Evolutionary conservation across 2,888 invertebrate genomes (phyloP).

Genomic region (Leucoma salicis): DNA sequence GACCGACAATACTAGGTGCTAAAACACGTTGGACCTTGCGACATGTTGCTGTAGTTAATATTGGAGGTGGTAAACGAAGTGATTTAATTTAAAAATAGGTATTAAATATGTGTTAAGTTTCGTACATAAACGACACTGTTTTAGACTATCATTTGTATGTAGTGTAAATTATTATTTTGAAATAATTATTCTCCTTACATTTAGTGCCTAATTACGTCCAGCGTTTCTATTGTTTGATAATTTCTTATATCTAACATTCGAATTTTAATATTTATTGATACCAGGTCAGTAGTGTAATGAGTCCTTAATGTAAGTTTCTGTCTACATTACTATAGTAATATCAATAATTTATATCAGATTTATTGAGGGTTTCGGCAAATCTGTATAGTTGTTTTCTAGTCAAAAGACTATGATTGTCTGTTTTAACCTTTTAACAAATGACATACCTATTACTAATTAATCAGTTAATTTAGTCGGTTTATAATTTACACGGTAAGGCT

Average conservation of each 20-base stretch:
- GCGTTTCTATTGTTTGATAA: slow-evolving; percentile 69
- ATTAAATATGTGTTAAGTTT: slow-evolving; percentile 76
- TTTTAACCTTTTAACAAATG: slow-evolving; percentile 53
- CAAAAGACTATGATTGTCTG: slow-evolving; percentile 75
- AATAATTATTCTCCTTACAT: slow-evolving; percentile 59
- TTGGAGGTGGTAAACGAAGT: slow-evolving; percentile 66
- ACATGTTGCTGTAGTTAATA: slow-evolving; percentile 71
- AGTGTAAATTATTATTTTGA: slow-evolving; percentile 74
- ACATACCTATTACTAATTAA: slow-evolving; percentile 34
- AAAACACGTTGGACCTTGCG: slow-evolving; percentile 76
- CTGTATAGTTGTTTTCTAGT: slow-evolving; percentile 74
- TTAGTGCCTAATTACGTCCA: slow-evolving; percentile 76
- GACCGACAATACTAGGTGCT: slow-evolving; percentile 82
- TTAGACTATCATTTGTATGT: slow-evolving; percentile 70
- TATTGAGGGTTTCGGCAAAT: slow-evolving; percentile 54
- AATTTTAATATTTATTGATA: slow-evolving; percentile 76
- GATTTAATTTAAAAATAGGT: slow-evolving; percentile 71
- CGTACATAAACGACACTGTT: slow-evolving; percentile 65
- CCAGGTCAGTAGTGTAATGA: slow-evolving; percentile 74
- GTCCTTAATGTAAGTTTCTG: slow-evolving; percentile 56
- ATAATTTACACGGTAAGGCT: slow-evolving; percentile 28
- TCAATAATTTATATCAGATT: slow-evolving; percentile 53
- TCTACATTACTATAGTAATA: slow-evolving; percentile 44
- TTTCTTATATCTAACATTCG: slow-evolving; percentile 64
- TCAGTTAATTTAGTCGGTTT: slow-evolving; percentile 27